Conservation (phyloP, 2,797 vertebrate species). For the Crocidura indochinensis region DNA sequence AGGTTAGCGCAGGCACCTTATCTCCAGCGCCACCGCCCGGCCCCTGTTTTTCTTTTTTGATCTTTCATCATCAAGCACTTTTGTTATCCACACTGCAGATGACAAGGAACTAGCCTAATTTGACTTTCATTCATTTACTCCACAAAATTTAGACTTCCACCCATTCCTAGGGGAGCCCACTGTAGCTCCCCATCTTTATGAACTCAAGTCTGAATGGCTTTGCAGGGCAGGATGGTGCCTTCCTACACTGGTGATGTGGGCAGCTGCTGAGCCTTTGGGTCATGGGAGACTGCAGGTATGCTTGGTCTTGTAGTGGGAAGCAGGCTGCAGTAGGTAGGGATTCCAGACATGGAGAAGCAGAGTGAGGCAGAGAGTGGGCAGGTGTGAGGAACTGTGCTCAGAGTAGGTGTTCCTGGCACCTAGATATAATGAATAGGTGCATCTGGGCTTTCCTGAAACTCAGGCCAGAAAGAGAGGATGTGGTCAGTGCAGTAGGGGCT, state of each 20-base stretch:
- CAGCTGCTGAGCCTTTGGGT: not conserved
- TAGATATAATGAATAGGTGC: not conserved
- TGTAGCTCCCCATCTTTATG: not conserved
- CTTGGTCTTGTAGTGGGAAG: not conserved
- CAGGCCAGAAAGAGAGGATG: too few species aligned
- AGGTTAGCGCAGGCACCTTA: too few species aligned
- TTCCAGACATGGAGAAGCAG: not conserved
- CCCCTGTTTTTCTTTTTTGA: conserved; percentile 25
- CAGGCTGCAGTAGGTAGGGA: not conserved
- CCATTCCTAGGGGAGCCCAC: not conserved
- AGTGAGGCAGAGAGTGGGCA: not conserved
- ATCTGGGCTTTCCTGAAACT: too few species aligned
- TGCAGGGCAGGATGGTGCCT: not conserved
- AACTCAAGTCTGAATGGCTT: not conserved
- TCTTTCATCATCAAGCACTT: conserved; percentile 1
- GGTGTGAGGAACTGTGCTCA: too few species aligned
- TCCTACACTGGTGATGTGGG: not conserved
- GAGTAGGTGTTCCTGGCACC: too few species aligned
- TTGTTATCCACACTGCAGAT: not conserved
- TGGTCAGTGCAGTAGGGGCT: not conserved
- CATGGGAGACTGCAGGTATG: not conserved
- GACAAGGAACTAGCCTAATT: not conserved
- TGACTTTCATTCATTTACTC: conserved; percentile 5
- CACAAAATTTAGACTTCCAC: not conserved
- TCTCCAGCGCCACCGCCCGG: too few species aligned